phyloP scores from a whole-genome alignment of 2,797 vertebrate species.

The Staurois parvus region DNA sequence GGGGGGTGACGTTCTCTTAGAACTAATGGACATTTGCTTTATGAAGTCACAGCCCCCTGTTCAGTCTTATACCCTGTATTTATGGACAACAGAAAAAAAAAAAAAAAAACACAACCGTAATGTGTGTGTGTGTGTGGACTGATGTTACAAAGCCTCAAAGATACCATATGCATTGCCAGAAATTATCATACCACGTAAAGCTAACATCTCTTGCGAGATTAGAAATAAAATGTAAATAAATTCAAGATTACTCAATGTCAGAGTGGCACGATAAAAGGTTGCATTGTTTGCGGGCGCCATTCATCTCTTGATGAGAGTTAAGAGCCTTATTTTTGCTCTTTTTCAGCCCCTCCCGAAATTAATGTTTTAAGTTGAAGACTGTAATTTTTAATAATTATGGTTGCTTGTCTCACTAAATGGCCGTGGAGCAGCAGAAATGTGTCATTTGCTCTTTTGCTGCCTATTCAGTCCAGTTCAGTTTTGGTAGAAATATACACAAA shows the following conservation, averaged over 20 bases:
- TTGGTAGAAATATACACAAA: not conserved
- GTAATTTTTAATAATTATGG: slow-evolving; percentile 75
- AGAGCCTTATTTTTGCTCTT: slow-evolving; percentile 76
- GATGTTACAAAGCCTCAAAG: not conserved
- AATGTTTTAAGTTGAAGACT: slow-evolving; percentile 76
- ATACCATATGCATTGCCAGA: slow-evolving; percentile 53
- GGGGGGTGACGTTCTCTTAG: not conserved
- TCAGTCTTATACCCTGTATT: slow-evolving; percentile 68
- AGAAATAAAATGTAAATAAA: slow-evolving; percentile 80
- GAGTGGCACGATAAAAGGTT: slow-evolving; percentile 70
- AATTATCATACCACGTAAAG: slow-evolving; percentile 65
- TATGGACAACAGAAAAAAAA: slow-evolving; percentile 11
- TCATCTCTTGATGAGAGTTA: slow-evolving; percentile 73
- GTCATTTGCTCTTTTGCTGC: not conserved
- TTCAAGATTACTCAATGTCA: slow-evolving; percentile 78
- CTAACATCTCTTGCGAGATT: slow-evolving; percentile 72
- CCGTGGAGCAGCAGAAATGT: not conserved
- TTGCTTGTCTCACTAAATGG: slow-evolving; percentile 49
- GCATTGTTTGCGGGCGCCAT: slow-evolving; percentile 67
- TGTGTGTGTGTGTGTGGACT: too few species aligned
- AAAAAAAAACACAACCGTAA: not conserved
- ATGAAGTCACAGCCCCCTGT: slow-evolving; percentile 69
- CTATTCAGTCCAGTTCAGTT: not conserved
- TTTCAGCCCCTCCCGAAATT: slow-evolving; percentile 74
- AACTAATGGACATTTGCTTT: slow-evolving; percentile 67